Conservation (phyloP, 2,888 invertebrate species). For the Caenorhabditis parvicauda region DNA sequence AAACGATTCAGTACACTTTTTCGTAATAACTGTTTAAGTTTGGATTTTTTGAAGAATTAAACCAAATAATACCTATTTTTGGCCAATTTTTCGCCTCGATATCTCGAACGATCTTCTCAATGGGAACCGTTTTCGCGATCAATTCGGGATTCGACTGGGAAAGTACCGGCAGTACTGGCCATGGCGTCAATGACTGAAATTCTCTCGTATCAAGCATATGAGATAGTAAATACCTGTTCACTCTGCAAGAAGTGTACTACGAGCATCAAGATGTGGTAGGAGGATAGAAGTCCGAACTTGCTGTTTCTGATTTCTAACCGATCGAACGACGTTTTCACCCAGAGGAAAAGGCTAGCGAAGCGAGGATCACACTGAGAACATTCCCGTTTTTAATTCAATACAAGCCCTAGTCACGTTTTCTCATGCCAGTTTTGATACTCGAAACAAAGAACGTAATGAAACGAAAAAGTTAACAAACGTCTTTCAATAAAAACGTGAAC, state of each 20-base stretch:
- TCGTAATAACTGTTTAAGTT: too few relatives aligned
- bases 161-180: conserved; percentile 54
- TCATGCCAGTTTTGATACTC: background rate
- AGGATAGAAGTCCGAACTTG: conserved; percentile 48
- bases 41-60: too few relatives aligned
- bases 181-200: conserved; percentile 27
- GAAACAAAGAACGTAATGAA: background rate
- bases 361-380: conserved; percentile 43
- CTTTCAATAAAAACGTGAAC: too few relatives aligned
- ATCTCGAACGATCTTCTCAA: conserved; percentile 18
- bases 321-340: conserved; percentile 33
- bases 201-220: background rate
- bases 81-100: conserved; percentile 7
- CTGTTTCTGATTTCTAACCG: conserved; percentile 40
- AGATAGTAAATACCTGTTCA: conserved; percentile 32
- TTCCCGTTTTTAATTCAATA: background rate
- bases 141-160: conserved; percentile 33
- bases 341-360: conserved; percentile 38
- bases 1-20: too few relatives aligned
- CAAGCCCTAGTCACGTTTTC: too few relatives aligned
- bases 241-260: conserved; percentile 53
- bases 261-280: conserved; percentile 50
- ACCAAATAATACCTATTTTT: conserved; percentile 2
- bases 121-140: conserved; percentile 29
- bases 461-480: background rate